Percentiles rank a stretch among this genome's conserved stretches.
Conservation (phyloP, 2,113 vertebrate species). For the Cepphus grylle region DNA sequence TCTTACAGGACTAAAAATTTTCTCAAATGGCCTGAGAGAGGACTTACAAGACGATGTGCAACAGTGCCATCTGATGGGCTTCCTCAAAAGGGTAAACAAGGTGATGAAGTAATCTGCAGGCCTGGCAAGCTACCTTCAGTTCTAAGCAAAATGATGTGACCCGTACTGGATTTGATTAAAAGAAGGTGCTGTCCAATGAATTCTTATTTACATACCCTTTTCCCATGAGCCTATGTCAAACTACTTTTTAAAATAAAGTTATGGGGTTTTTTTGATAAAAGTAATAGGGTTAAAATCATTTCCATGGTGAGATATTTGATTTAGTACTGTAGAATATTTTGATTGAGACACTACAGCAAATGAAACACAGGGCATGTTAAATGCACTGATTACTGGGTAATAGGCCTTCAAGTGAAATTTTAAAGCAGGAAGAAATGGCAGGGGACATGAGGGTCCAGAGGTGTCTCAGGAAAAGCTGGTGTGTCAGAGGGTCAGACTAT, state of each 20-base stretch:
- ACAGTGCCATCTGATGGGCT: conserved; percentile 64
- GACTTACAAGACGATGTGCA: background rate
- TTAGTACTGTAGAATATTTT: background rate
- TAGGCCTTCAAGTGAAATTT: background rate
- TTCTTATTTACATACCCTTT: background rate
- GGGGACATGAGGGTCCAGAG: background rate
- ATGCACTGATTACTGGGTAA: background rate
- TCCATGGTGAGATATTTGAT: background rate
- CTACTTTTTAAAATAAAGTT: background rate
- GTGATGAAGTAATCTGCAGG: background rate
- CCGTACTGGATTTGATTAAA: background rate
- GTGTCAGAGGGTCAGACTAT: background rate
- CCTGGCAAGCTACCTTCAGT: background rate
- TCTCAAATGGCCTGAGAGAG: background rate
- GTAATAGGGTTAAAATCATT: background rate
- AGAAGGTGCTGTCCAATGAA: background rate
- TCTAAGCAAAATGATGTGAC: background rate
- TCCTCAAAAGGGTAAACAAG: conserved; percentile 17
- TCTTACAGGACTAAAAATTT: background rate
- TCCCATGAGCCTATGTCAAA: background rate
- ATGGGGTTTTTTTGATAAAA: fast-evolving
- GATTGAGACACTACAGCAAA: background rate
- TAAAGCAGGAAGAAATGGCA: background rate
- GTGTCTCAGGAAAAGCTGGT: background rate
- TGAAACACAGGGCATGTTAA: background rate